These are phyloP conservation scores for Vultur gryphus DNA, from an alignment of 2,797 vertebrate genomes.

Conservation along the genomic window DNA sequence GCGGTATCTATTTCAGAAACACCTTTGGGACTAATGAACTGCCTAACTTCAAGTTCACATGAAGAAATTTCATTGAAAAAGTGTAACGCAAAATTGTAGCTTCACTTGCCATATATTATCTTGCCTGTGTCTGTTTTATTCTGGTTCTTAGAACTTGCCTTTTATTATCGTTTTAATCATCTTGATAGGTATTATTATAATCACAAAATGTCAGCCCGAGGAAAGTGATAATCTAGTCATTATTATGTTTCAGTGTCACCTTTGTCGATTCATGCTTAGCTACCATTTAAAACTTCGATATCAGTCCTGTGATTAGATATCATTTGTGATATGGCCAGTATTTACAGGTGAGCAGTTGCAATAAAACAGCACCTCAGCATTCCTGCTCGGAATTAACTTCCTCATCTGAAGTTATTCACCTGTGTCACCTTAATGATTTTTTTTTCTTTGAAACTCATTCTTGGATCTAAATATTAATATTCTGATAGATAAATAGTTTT, in stretches of 20 bases:
- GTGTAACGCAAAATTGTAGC: background rate
- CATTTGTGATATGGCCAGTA: constrained; percentile 61
- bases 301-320: constrained; percentile 61
- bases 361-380: constrained; percentile 6
- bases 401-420: background rate
- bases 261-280: constrained; percentile 69
- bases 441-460: constrained; percentile 9
- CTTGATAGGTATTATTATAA: constrained; percentile 69
- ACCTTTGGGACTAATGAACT: background rate
- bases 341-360: constrained; percentile 60
- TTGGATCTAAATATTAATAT: constrained; percentile 23
- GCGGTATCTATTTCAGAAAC: background rate
- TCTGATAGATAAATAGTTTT: constrained; percentile 30
- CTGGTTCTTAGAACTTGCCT: constrained; percentile 48
- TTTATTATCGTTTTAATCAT: constrained; percentile 72
- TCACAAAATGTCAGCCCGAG: constrained; percentile 73
- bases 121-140: constrained; percentile 26
- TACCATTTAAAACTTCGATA: constrained; percentile 59
- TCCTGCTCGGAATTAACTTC: background rate
- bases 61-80: background rate
- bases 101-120: background rate
- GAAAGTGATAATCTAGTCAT: constrained; percentile 65
- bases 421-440: background rate
- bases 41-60: background rate
- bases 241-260: constrained; percentile 76